Conservation (phyloP, 2,888 invertebrate genomes). For the Zaprionus lineosus region DNA sequence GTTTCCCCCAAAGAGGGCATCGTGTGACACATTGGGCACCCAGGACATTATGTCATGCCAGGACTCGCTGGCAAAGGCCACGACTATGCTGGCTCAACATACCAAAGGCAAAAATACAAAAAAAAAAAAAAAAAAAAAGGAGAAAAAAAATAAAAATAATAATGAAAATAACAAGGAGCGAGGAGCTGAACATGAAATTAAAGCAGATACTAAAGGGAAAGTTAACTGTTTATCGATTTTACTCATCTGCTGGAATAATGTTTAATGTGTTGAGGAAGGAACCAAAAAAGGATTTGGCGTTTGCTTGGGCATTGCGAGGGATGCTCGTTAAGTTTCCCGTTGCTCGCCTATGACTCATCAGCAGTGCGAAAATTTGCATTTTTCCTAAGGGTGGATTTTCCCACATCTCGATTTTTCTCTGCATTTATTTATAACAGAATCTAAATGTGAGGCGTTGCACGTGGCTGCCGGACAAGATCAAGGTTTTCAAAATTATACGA, state of each 20-base stretch:
- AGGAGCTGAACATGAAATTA: slow-evolving; percentile 41
- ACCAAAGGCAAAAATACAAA: background rate
- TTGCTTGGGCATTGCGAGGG: slow-evolving; percentile 25
- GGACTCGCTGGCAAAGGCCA: slow-evolving; percentile 2
- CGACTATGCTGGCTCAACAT: slow-evolving; percentile 4
- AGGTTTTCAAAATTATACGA: slow-evolving; percentile 46
- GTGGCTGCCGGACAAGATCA: slow-evolving; percentile 69
- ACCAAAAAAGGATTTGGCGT: slow-evolving; percentile 28
- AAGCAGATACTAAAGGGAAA: slow-evolving; percentile 49
- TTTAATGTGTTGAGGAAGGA: slow-evolving; percentile 63
- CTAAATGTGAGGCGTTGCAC: slow-evolving; percentile 56
- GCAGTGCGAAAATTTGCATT: background rate
- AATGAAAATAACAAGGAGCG: background rate
- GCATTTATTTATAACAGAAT: too few species aligned
- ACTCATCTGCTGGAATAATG: slow-evolving; percentile 37
- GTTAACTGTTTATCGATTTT: slow-evolving; percentile 66
- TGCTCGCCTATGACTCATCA: slow-evolving; percentile 23
- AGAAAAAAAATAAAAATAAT: background rate
- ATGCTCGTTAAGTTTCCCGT: slow-evolving; percentile 26
- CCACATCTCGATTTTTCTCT: background rate
- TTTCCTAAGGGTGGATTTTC: slow-evolving; percentile 16
- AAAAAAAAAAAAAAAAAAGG: background rate
- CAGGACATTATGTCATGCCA: slow-evolving; percentile 62
- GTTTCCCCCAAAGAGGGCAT: slow-evolving; percentile 21
- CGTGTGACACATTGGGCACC: slow-evolving; percentile 56